Evolutionary conservation across 2,797 vertebrate species (phyloP).

Genomic region (Coendou prehensilis): DNA sequence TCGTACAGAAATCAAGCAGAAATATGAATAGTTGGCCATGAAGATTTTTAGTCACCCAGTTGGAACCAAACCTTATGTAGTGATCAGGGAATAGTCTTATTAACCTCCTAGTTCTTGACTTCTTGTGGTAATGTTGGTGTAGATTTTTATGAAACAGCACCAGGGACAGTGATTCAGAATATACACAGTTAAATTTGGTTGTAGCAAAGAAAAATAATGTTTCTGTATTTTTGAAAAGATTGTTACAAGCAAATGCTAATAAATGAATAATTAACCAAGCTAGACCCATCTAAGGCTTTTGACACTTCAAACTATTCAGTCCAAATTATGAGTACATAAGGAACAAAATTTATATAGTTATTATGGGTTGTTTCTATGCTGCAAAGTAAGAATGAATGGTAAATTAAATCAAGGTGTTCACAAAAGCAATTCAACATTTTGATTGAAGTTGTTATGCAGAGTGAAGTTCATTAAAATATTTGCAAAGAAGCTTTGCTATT

Average conservation of each 20-base stretch:
- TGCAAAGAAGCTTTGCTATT: constrained; percentile 65
- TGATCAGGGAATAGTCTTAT: background rate
- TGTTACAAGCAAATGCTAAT: constrained; percentile 33
- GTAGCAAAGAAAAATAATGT: background rate
- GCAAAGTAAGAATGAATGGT: constrained; percentile 80
- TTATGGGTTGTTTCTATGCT: constrained; percentile 79
- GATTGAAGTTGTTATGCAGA: constrained; percentile 77
- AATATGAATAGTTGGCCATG: background rate
- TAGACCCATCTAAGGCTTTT: background rate
- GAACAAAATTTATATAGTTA: constrained; percentile 21
- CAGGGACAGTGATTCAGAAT: constrained; percentile 1
- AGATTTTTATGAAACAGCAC: constrained; percentile 36
- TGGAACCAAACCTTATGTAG: constrained; percentile 41
- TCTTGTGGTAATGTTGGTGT: constrained; percentile 32
- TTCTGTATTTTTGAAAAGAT: constrained; percentile 30
- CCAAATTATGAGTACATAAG: constrained; percentile 34
- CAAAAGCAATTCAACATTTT: constrained; percentile 70
- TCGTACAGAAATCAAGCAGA: background rate
- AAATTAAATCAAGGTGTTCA: constrained; percentile 75
- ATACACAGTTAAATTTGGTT: constrained; percentile 43
- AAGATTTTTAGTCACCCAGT: constrained; percentile 26
- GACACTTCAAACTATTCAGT: constrained; percentile 53
- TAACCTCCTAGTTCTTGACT: constrained; percentile 49
- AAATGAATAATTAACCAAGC: background rate
- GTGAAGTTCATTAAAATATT: constrained; percentile 75